Conservation (phyloP, 2,113 vertebrate genomes). For the Ammospiza nelsoni region DNA sequence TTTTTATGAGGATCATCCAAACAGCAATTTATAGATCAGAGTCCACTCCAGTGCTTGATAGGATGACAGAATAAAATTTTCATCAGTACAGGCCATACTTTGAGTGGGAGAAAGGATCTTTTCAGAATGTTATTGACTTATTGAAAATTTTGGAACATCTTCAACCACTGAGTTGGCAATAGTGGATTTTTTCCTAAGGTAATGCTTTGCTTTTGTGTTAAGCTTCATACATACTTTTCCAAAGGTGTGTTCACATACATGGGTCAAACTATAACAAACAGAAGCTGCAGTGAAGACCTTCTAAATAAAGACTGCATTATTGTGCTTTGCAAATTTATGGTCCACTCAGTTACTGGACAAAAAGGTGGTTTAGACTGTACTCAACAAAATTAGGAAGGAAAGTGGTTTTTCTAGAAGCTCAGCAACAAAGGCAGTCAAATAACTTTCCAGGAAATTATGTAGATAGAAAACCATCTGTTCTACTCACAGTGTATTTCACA, state of each 20-base stretch:
- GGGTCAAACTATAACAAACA: not conserved
- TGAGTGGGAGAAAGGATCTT: not conserved
- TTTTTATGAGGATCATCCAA: not conserved
- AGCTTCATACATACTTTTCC: not conserved
- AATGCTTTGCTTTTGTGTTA: not conserved
- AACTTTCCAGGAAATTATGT: not conserved
- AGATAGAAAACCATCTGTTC: constrained; percentile 22
- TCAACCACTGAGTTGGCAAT: not conserved
- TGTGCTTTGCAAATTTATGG: not conserved
- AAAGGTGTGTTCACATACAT: not conserved
- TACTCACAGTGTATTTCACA: not conserved
- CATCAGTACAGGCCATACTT: not conserved
- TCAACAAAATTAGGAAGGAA: not conserved
- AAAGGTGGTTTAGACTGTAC: not conserved
- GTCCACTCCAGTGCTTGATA: not conserved
- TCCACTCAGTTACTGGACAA: not conserved
- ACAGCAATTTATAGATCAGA: not conserved
- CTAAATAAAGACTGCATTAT: not conserved
- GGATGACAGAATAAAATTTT: not conserved
- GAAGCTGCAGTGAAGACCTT: not conserved
- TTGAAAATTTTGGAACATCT: not conserved
- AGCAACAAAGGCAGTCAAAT: not conserved
- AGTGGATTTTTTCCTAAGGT: fast-evolving
- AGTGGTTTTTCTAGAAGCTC: not conserved
- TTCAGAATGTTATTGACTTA: not conserved